Percentiles rank a stretch among this genome's conserved stretches.
Evolutionary conservation across 2,888 invertebrate species (phyloP).

Genomic region (Cheilosia scutellata): DNA sequence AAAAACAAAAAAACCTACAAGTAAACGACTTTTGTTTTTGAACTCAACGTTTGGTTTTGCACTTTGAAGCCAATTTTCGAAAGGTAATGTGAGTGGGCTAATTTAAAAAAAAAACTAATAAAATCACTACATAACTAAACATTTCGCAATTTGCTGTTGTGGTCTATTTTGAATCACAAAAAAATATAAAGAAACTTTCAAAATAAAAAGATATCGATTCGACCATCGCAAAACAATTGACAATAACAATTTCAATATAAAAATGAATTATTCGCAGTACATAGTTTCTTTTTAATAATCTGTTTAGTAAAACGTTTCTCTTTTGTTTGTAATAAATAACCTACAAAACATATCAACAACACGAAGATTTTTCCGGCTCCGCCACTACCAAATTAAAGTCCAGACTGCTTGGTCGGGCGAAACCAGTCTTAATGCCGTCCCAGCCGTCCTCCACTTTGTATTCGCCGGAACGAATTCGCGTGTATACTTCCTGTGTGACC

Average conservation of each 20-base stretch:
- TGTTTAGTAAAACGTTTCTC: conserved; percentile 58
- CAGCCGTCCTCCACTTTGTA: conserved; percentile 97
- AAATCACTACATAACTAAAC: conserved; percentile 28
- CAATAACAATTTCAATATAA: conserved; percentile 56
- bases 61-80: conserved; percentile 9
- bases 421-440: conserved; percentile 98
- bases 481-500: conserved; percentile 95
- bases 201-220: conserved; percentile 21
- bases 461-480: conserved; percentile 95
- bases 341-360: conserved; percentile 87
- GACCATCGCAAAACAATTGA: conserved; percentile 43
- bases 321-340: conserved; percentile 57
- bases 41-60: conserved; percentile 31
- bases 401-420: conserved; percentile 91
- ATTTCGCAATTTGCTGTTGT: background rate
- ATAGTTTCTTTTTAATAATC: conserved; percentile 37
- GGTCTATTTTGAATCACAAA: background rate
- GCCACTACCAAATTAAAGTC: conserved; percentile 95
- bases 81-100: background rate
- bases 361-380: conserved; percentile 94
- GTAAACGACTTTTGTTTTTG: conserved; percentile 31
- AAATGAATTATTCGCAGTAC: conserved; percentile 56
- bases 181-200: conserved; percentile 5
- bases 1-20: conserved; percentile 9
- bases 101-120: conserved; percentile 6